These are phyloP conservation scores for Diarsia mendica DNA, from an alignment of 2,888 invertebrate species.

Conservation along the genomic window DNA sequence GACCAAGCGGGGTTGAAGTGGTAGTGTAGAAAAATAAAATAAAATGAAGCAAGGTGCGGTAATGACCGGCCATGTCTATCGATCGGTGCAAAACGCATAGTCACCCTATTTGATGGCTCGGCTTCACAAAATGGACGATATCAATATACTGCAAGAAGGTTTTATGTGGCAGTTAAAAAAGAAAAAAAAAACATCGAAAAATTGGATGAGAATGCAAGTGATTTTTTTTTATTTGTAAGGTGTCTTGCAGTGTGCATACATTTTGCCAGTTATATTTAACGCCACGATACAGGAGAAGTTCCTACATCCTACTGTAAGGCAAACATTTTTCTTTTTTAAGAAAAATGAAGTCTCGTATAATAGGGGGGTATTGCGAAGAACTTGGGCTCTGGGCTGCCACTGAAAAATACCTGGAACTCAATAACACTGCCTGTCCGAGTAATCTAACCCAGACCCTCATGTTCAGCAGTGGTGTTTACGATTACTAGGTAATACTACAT, in stretches of 20 bases:
- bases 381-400: no score
- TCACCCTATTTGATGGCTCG: slow-evolving; percentile 84
- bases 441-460: background rate
- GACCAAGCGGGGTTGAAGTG: slow-evolving; percentile 47
- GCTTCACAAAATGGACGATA: slow-evolving; percentile 71
- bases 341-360: no score
- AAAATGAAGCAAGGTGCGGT: slow-evolving; percentile 64
- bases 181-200: background rate
- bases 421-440: background rate
- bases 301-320: no score
- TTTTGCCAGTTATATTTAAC: background rate
- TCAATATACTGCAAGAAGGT: slow-evolving; percentile 57
- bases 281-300: no score
- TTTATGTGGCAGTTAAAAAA: slow-evolving; percentile 34
- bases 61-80: slow-evolving; percentile 75
- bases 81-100: slow-evolving; percentile 79
- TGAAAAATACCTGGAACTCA: background rate
- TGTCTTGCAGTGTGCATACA: no score
- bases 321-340: no score
- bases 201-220: slow-evolving; percentile 12
- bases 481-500: no score
- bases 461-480: no score
- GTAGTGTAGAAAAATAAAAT: slow-evolving; percentile 48
- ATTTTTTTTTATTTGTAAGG: background rate
- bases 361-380: no score